Percentiles rank a stretch among this genome's conserved stretches.
These are phyloP conservation scores for Babyrousa celebensis DNA, from an alignment of 2,797 vertebrate genomes.

Conservation along the genomic window DNA sequence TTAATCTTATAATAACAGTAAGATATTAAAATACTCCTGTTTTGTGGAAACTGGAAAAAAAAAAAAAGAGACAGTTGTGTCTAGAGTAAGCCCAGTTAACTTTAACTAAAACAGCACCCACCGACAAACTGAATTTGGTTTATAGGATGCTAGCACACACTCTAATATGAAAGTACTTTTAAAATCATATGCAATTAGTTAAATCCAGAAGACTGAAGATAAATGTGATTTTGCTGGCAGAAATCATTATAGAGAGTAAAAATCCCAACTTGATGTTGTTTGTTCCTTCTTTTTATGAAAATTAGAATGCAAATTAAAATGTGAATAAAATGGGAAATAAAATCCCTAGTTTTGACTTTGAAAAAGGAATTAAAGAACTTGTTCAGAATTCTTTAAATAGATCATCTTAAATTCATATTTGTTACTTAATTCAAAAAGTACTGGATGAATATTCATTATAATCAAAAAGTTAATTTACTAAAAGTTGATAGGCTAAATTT, in stretches of 20 bases:
- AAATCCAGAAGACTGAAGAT: slow-evolving; percentile 74
- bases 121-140: background rate
- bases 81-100: background rate
- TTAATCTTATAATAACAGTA: slow-evolving; percentile 12
- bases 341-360: slow-evolving; percentile 37
- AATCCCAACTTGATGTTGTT: background rate
- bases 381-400: slow-evolving; percentile 25
- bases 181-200: background rate
- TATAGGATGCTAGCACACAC: background rate
- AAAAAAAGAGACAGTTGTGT: background rate
- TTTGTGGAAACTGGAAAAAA: background rate
- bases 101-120: slow-evolving; percentile 25
- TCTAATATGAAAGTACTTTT: background rate
- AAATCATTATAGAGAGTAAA: background rate
- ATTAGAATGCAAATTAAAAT: slow-evolving; percentile 61
- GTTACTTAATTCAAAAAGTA: slow-evolving; percentile 63
- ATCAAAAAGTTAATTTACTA: slow-evolving; percentile 47
- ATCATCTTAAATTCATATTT: slow-evolving; percentile 48
- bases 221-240: background rate
- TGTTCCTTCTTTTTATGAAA: slow-evolving; percentile 35
- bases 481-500: background rate
- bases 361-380: slow-evolving; percentile 5
- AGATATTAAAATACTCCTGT: background rate
- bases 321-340: slow-evolving; percentile 44
- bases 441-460: slow-evolving; percentile 16